Base-by-base conservation (phyloP, 2,113 vertebrate species). In the Tupaia tana region DNA sequence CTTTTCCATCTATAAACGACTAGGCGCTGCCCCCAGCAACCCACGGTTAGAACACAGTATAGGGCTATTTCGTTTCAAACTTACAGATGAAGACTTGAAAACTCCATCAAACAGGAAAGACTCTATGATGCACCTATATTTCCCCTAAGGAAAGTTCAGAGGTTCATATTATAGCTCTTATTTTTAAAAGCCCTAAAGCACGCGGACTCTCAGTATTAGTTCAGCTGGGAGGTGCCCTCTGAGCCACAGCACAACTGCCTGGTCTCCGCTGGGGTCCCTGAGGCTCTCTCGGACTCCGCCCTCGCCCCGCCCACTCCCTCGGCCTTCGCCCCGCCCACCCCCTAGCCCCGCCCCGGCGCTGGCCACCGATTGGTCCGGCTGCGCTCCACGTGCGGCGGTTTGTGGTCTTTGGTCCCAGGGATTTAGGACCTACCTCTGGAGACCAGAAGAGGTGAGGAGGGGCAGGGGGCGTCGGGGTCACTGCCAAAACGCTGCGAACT, bases 391-490 rank as follows among this genome's bases (percentile, higher is more conserved):
- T 43, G 43, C 43, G 43, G 43, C 43, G 43, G 43, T 43, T 43
- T 43, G 43, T 43, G 43, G 43, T 43, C 43, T 3, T 43, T 43
- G 43, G 43, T 5, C 43, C 43, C 43, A 43, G 43, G 43, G 43
- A 43, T 43, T 43, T 43, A 43, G 43, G 43, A 43, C 43, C 43
- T 3, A 43, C 43, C 43, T 43, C 43, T 43, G 43, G 43, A 43
- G 43, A 43, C 43, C 43, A 3, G 24, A 84, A 86, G 92, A 92
- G 97, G 96, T 96, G 95, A 97, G 97, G 70, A 73, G 25, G 59
- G 96, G 56, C 34, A 24, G 86, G 91, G 87, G 90, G 20, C 56
- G 0, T 0, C 0, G 1, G 10, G 96, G 91, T 83, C 34, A 63
- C 13, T 24, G 52, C 14, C 74, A 88, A 83, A 74, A 56, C 1